A percentile compares a stretch with the other conserved stretches of the same genome.
Conservation (phyloP, 2,797 vertebrate species). For the Carcharodon carcharias region DNA sequence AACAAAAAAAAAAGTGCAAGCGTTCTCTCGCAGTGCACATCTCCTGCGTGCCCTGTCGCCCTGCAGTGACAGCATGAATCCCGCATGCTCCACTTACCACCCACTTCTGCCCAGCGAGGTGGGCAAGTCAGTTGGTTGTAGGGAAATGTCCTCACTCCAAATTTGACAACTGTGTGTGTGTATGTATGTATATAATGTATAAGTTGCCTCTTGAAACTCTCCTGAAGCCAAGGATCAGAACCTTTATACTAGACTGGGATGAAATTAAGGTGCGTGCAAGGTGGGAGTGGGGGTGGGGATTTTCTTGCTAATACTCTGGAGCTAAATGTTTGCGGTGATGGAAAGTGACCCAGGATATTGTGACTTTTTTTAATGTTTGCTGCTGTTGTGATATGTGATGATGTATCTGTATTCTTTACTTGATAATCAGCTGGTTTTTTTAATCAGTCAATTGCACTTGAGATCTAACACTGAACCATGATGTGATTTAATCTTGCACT, state of each 20-base stretch:
- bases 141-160: background rate
- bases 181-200: background rate
- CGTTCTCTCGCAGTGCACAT: too few species aligned
- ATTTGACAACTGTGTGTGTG: background rate
- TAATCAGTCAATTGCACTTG: background rate
- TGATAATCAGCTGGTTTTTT: background rate
- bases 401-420: background rate
- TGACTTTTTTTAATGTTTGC: background rate
- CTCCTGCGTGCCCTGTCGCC: too few species aligned
- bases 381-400: background rate
- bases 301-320: background rate
- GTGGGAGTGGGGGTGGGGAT: too few species aligned
- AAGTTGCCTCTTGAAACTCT: background rate
- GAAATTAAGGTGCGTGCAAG: background rate
- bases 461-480: background rate
- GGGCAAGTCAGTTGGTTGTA: background rate
- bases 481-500: background rate
- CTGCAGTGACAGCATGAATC: background rate
- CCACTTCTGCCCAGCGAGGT: background rate
- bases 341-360: background rate
- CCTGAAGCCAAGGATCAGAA: background rate
- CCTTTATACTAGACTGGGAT: background rate
- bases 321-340: background rate
- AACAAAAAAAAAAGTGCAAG: too few species aligned
- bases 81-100: background rate